Evolutionary conservation across 2,797 vertebrate species (phyloP).

Genomic region (Falco peregrinus): DNA sequence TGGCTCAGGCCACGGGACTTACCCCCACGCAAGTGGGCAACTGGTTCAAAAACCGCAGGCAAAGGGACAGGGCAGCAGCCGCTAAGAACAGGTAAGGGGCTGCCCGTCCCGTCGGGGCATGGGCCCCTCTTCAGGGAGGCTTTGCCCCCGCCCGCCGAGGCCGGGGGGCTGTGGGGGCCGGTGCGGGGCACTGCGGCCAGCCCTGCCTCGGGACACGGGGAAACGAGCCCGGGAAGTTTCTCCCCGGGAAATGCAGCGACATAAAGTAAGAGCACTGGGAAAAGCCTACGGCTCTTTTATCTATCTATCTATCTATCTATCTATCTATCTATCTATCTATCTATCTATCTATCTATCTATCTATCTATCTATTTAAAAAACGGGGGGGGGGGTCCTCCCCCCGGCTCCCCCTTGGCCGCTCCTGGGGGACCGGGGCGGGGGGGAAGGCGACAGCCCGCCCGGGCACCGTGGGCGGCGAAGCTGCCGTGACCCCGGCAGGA

Average conservation of each 20-base stretch:
- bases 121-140: neutral
- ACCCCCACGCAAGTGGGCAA: conserved; percentile 99
- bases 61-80: conserved; percentile 97
- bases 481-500: neutral
- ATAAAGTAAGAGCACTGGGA: neutral
- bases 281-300: neutral
- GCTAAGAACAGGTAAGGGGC: conserved; percentile 95
- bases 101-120: neutral
- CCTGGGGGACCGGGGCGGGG: neutral
- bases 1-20: conserved; percentile 98
- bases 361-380: too few relatives aligned
- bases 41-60: conserved; percentile 99
- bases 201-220: neutral
- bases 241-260: neutral
- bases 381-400: neutral
- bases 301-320: neutral
- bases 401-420: neutral
- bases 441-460: fast-evolving
- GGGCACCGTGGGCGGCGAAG: neutral
- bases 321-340: too few relatives aligned
- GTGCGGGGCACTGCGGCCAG: neutral
- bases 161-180: neutral
- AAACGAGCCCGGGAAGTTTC: neutral
- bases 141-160: neutral
- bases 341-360: too few relatives aligned